These are phyloP conservation scores for Marcusenius ussheri DNA, from an alignment of 2,113 vertebrate genomes.

Conservation along the genomic window DNA sequence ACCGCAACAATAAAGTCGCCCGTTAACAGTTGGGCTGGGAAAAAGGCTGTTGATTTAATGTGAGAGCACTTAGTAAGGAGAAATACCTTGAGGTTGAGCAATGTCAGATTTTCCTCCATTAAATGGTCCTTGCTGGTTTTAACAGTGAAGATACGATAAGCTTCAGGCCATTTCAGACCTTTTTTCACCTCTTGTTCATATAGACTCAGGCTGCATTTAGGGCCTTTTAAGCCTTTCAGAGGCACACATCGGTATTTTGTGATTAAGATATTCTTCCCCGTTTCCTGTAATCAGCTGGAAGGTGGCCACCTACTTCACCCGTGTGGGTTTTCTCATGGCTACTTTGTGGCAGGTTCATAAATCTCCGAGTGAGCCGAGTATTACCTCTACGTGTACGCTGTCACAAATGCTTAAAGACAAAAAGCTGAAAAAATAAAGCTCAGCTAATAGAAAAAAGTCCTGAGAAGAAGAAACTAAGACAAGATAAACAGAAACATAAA, in stretches of 20 bases:
- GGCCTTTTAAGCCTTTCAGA: background rate
- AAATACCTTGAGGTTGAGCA: background rate
- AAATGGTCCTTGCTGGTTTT: background rate
- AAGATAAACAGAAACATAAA: background rate
- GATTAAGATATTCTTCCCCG: background rate
- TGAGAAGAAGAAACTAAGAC: background rate
- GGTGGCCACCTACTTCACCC: background rate
- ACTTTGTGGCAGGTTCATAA: background rate
- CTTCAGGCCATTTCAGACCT: background rate
- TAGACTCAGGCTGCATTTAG: background rate
- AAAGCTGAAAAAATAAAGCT: background rate
- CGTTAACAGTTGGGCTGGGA: background rate
- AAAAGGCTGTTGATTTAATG: background rate
- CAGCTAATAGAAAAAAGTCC: background rate
- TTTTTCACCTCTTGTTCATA: background rate
- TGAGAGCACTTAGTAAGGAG: background rate
- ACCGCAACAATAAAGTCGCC: background rate
- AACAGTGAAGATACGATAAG: background rate
- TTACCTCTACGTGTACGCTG: background rate
- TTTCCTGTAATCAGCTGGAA: background rate
- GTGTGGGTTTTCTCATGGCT: background rate
- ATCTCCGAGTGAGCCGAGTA: background rate
- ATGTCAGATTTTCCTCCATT: background rate
- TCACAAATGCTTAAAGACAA: background rate
- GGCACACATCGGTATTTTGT: background rate